Base-by-base conservation (phyloP, 2,888 invertebrate genomes). In the Pharmacophagus antenor region DNA sequence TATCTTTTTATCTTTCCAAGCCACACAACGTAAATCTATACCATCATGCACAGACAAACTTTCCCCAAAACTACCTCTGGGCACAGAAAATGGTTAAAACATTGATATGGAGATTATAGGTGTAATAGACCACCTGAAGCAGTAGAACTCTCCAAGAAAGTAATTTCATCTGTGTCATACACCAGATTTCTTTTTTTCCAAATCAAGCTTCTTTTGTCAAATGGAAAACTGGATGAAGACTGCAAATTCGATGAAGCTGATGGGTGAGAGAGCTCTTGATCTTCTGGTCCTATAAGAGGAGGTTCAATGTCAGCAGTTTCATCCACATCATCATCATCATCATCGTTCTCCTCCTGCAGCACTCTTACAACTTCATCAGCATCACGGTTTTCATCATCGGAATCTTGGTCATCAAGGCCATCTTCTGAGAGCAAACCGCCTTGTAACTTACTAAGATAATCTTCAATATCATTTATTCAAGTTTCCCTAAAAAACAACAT, bases 151-250 rank as follows among this genome's bases (percentile, higher is more conserved):
- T 69, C 70, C 67, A 72, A 71, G 68, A 70, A 74, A 70, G 70
- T 73, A 67, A 69, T 73, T 67, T 74, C 72, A 69, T 71, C 56
- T 69, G 65, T 57, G 56, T 73, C 70, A 69, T 64, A 71, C 67
- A 70, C 69, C 59, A 74, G 66, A 70, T 69, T 68, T 62, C 70
- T 69, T 70, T 73, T 70, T 69, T 72, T 73, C 72, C 71, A 73
- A 64, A 74, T 73, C 69, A 67, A 65, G 62, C 58, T 73, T 73
- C 71, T 74, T 74, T 74, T 75, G 66, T 73, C 70, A 70, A 73
- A 75, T 67, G 60, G 1, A 73, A 70, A 70, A 71, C 69, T 69
- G 63, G 68, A 68, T 69, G 68, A 71, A 68, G 68, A 69, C 63
- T 65, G 67, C 62, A 68, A 68, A 67, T 70, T 65, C 60, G 62